Evolutionary conservation across 2,113 vertebrate species (phyloP), one percentile per base, ranked within the genome.

Genomic region (Paratilapia polleni): DNA sequence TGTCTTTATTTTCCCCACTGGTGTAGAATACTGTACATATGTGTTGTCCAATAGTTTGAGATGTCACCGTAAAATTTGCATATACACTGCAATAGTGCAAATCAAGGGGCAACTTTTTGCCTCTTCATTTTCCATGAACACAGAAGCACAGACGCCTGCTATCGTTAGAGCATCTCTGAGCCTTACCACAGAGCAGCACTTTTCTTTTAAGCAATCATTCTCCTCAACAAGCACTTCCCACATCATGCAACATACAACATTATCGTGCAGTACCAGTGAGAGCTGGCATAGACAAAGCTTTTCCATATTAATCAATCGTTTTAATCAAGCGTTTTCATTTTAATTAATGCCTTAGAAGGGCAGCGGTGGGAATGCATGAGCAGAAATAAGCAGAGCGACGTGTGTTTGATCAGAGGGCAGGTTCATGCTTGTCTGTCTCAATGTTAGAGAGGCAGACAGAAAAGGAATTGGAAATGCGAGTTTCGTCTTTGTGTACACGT

Each of bases 1-100:
- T 85, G 83, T 81, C 77, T 68, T 63, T 59, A 9, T 57, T 64
- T 62, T 4, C 81, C 64, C 90, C 78, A 86, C 68, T 60, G 17
- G 85, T 94, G 93, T 94, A 93, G 64, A 91, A 89, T 91, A 86
- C 60, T 92, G 80, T 93, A 93, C 63, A 94, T 91, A 88, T n/a
- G 59, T 91, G 83, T 88, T 60, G 92, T 92, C 87, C 78, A 85
- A 87, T 91, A 82, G 90, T 85, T 78, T 73, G 36, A 87, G 58
- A 82, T 87, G 61, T 90, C 87, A 59, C 62, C 41, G 43, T 90
- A 41, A 83, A 77, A 70, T 6, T 10, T 82, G 75, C 82, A 12
- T 36, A 78, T 79, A 86, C 80, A 84, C 66, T 5, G 13, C 86
- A 92, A 66, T 87, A 89, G 83, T 77, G 74, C 76, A 70, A 62